Evolutionary conservation across 64 coral and sea anemone species (phyloP).

Genomic region (Astreopora myriophthalma): DNA sequence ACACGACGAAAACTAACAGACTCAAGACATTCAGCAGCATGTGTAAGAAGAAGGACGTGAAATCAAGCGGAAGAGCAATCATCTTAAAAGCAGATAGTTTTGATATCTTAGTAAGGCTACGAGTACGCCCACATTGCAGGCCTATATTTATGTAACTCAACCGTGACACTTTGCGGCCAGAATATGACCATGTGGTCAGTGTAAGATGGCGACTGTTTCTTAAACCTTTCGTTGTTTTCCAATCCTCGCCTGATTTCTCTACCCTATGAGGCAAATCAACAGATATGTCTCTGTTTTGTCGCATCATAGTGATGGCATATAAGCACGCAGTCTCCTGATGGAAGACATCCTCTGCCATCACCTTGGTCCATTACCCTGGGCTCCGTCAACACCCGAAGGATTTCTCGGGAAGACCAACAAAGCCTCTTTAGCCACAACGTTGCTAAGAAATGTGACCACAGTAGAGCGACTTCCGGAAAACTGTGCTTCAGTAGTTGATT

Average conservation of each 20-base stretch:
- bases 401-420: not conserved
- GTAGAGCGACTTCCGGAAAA: conserved; percentile 22
- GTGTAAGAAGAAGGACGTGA: conserved; percentile 46
- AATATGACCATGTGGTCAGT: too few species aligned
- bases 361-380: conserved; percentile 47
- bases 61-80: conserved; percentile 31
- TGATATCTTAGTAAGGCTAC: too few species aligned
- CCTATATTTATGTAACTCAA: too few species aligned
- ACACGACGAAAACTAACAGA: conserved; percentile 13
- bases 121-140: too few species aligned
- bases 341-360: conserved; percentile 14
- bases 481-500: conserved; percentile 35
- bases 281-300: conserved; percentile 49
- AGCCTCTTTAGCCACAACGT: too few species aligned
- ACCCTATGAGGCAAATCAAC: too few species aligned
- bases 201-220: too few species aligned
- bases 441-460: conserved; percentile 4
- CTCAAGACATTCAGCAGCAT: conserved; percentile 53
- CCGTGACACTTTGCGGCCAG: too few species aligned
- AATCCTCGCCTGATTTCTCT: too few species aligned
- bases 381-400: conserved; percentile 44
- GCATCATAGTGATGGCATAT: conserved; percentile 57
- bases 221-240: too few species aligned
- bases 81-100: conserved; percentile 65
- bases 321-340: conserved; percentile 34